Base-by-base conservation (phyloP, 2,888 invertebrate species). In the Aporophyla nigra region DNA sequence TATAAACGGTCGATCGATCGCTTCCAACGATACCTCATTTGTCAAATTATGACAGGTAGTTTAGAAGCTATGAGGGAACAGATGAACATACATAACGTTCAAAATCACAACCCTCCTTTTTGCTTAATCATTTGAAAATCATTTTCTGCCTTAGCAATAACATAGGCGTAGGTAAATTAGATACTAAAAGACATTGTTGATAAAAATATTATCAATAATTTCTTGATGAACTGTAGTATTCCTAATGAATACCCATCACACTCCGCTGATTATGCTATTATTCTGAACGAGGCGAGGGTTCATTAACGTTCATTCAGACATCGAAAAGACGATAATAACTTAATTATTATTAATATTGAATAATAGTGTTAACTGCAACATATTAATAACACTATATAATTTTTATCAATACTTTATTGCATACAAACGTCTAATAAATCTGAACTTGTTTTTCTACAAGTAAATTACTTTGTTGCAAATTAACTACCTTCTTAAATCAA, bases 381-480 rank as follows among this genome's bases (percentile, higher is more conserved):
- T 53, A 46, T 68, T 53, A 72, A 53, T 67, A 68, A 6, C 66
- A 61, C 33, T 53, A 56, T 62, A 62, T 56, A 69, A 21, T 71
- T 80, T 84, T 83, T 86, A 88, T 89, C 86, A 74, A 75, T 75
- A 69, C 43, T 71, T 81, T 75, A 78, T 87, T 74, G 80, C 76
- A 76, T 75, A 80, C 73, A 85, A 79, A 83, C 70, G 71, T 84
- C 70, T 59, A 83, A 88, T 90, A 87, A 91, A 87, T 89, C 78
- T 81, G 62, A n/a, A 46, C 73, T 85, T 90, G 89, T 90, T 89
- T 87, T 89, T 90, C 86, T 85, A 72, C 61, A 46, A 59, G 21
- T 19, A 14, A 59, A 51, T 21, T 69, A 76, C 72, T 66, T 79
- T 83, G 83, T 82, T 82, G 84, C 83, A 75, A 76, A 65, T 71